Conservation (phyloP, 1,140 invertebrate genomes). For the Rhagoletis pomonella region DNA sequence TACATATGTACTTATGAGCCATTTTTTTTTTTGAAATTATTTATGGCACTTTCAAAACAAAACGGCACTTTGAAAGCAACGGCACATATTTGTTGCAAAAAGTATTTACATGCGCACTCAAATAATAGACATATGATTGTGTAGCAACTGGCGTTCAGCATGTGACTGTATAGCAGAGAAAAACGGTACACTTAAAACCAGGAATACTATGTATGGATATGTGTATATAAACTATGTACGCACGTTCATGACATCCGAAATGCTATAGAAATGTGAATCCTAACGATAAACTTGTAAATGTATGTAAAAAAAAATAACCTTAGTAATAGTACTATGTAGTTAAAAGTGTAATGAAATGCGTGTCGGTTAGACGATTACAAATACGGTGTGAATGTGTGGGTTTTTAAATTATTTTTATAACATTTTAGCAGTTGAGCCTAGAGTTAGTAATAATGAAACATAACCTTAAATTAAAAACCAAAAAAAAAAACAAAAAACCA, state of each 20-base stretch:
- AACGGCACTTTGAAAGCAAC: too few species aligned
- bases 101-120: neutral
- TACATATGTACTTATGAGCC: too few species aligned
- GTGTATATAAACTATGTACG: neutral
- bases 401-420: conserved; percentile 51
- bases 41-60: neutral
- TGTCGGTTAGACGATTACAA: neutral
- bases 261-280: conserved; percentile 10
- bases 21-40: too few species aligned
- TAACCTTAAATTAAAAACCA: neutral
- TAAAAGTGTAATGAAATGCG: neutral
- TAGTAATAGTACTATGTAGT: neutral
- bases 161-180: neutral
- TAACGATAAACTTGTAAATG: conserved; percentile 31
- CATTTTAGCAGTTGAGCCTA: conserved; percentile 19
- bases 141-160: neutral
- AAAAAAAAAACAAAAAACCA: neutral
- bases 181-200: neutral
- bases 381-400: neutral
- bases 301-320: conserved; percentile 3
- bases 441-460: neutral
- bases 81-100: neutral
- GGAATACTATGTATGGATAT: neutral
- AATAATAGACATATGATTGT: too few species aligned
- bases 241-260: neutral